A percentile compares a stretch with the other conserved stretches of the same genome.
Conservation (phyloP, 2,888 invertebrate species). For the Neoscelio sp. region DNA sequence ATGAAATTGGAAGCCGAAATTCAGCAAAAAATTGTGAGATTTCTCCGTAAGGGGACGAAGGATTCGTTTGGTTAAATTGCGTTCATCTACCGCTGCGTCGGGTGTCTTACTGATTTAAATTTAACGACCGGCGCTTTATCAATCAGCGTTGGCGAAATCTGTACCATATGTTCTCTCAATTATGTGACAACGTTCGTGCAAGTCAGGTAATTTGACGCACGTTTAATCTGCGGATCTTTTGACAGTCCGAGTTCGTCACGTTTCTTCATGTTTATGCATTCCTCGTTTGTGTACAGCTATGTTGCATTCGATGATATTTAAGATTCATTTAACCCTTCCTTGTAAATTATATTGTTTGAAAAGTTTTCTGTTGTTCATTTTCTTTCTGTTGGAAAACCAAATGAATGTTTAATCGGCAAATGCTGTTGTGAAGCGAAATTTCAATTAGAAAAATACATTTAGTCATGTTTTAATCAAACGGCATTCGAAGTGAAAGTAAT, state of each 20-base stretch:
- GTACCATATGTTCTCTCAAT: conserved; percentile 49
- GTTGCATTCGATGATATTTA: conserved; percentile 22
- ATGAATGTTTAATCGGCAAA: no score
- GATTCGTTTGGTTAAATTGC: conserved; percentile 35
- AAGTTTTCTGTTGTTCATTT: no score
- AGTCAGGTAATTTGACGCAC: conserved; percentile 24
- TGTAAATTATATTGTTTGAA: no score
- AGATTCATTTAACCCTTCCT: not conserved
- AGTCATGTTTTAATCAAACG: conserved; percentile 42
- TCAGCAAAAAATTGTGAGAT: no score
- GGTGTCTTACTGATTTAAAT: conserved; percentile 45
- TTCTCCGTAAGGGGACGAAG: no score
- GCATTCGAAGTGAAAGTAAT: conserved; percentile 32
- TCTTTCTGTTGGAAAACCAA: no score
- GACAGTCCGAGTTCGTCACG: conserved; percentile 30
- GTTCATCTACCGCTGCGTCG: conserved; percentile 31
- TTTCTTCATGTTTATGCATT: conserved; percentile 26
- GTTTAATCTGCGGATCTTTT: conserved; percentile 25
- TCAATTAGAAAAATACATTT: conserved; percentile 41
- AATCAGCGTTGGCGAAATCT: conserved; percentile 38
- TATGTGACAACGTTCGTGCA: conserved; percentile 51
- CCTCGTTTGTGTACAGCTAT: no score
- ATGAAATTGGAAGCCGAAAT: no score
- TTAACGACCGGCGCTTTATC: conserved; percentile 31
- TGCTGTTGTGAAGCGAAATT: no score